These are phyloP conservation scores for Drosophila cardini DNA, from an alignment of 1,140 invertebrate genomes.

Conservation along the genomic window DNA sequence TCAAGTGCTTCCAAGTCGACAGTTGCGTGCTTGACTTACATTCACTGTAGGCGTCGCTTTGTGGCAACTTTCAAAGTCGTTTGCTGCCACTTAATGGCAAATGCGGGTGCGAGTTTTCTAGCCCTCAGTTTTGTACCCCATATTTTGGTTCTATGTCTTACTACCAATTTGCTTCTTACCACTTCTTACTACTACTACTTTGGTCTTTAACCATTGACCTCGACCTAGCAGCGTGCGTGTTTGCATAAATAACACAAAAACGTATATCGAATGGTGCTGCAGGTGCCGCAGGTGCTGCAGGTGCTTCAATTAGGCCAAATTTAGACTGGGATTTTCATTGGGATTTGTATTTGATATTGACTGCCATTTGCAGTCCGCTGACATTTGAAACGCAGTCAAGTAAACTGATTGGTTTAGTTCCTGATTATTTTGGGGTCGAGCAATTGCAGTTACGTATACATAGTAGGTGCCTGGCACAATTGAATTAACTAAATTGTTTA, in stretches of 20 bases:
- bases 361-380: slow-evolving; percentile 23
- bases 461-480: slow-evolving; percentile 35
- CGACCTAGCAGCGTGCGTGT: slow-evolving; percentile 71
- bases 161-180: slow-evolving; percentile 29
- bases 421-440: slow-evolving; percentile 17
- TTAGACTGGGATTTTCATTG: not conserved
- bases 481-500: not conserved
- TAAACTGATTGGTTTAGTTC: too few relatives aligned
- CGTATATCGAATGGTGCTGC: slow-evolving; percentile 13
- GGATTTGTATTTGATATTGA: not conserved
- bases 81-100: slow-evolving; percentile 62
- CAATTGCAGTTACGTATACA: slow-evolving; percentile 15
- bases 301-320: slow-evolving; percentile 44
- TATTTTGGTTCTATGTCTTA: slow-evolving; percentile 34
- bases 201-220: slow-evolving; percentile 60
- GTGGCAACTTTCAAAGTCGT: slow-evolving; percentile 71
- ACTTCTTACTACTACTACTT: slow-evolving; percentile 45
- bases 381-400: slow-evolving; percentile 20
- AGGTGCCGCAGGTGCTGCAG: slow-evolving; percentile 42
- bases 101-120: slow-evolving; percentile 63
- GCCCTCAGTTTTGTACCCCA: slow-evolving; percentile 4
- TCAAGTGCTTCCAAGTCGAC: slow-evolving; percentile 61
- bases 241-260: slow-evolving; percentile 57
- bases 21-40: slow-evolving; percentile 72
- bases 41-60: slow-evolving; percentile 47